Percentiles rank a stretch among this genome's conserved stretches.
phyloP scores from a whole-genome alignment of 2,797 vertebrate species.

The Syndactyla subalaris region DNA sequence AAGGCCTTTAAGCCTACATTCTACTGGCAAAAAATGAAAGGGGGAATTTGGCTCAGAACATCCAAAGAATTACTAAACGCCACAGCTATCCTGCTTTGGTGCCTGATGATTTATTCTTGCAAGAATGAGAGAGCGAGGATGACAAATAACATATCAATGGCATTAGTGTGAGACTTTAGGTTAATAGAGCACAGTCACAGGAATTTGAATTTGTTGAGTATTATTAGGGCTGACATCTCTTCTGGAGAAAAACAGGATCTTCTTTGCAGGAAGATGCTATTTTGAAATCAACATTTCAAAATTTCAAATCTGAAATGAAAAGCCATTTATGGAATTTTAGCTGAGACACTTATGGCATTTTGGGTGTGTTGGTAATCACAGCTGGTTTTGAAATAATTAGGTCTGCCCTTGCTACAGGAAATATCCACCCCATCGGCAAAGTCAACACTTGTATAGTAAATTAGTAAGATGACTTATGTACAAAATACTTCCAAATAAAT shows the following conservation, averaged over 20 bases:
- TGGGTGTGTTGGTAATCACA: constrained; percentile 4
- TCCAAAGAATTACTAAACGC: constrained; percentile 14
- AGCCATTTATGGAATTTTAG: neutral
- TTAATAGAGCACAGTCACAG: neutral
- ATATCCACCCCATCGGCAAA: neutral
- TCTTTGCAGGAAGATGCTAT: neutral
- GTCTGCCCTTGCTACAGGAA: neutral
- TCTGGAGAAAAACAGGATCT: neutral
- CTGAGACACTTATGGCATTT: neutral
- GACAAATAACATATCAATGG: constrained; percentile 48
- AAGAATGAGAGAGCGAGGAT: constrained; percentile 28
- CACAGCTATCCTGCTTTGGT: neutral
- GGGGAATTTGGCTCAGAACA: neutral
- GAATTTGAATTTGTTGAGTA: neutral
- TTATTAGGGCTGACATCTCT: neutral
- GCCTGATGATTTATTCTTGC: neutral
- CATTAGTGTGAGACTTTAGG: neutral
- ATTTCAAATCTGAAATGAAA: constrained; percentile 23
- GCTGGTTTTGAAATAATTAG: constrained; percentile 13
- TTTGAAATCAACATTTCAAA: constrained; percentile 32
- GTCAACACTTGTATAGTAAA: neutral
- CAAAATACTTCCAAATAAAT: neutral
- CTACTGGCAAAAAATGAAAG: neutral
- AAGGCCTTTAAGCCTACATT: neutral
- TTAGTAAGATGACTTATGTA: neutral